These are phyloP conservation scores for Leptinotarsa lineolata DNA, from an alignment of 1,140 invertebrate genomes.

Conservation along the genomic window DNA sequence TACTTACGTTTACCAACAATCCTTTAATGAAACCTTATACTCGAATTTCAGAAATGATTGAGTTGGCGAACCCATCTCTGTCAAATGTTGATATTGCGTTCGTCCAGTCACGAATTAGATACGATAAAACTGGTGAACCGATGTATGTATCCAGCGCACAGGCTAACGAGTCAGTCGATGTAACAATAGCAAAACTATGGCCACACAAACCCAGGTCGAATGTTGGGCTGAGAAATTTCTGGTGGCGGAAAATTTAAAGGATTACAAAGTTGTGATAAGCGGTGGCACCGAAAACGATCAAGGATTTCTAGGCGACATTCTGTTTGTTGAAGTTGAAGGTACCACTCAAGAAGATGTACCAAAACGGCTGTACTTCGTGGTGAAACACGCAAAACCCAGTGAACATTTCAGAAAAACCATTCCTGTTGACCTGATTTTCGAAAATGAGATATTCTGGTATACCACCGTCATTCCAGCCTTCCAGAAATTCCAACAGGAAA, in stretches of 20 bases:
- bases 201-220: background rate
- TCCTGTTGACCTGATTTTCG: conserved; percentile 13
- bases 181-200: background rate
- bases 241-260: background rate
- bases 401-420: background rate
- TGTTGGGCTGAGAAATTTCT: conserved; percentile 1
- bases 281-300: background rate
- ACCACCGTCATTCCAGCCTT: conserved; percentile 35
- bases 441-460: conserved; percentile 41
- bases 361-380: background rate
- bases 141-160: no score
- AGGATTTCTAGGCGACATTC: conserved; percentile 14
- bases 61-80: no score
- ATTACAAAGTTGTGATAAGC: background rate
- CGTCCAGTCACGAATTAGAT: no score
- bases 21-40: no score
- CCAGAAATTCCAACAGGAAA: conserved; percentile 32
- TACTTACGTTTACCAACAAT: no score
- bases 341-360: background rate
- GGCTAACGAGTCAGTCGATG: no score
- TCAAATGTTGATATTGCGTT: no score
- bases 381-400: conserved; percentile 7
- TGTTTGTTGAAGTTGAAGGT: conserved; percentile 7
- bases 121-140: no score
- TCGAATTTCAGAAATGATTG: no score